phyloP scores from a whole-genome alignment of 2,888 invertebrate species.

The Harmothoe impar region DNA sequence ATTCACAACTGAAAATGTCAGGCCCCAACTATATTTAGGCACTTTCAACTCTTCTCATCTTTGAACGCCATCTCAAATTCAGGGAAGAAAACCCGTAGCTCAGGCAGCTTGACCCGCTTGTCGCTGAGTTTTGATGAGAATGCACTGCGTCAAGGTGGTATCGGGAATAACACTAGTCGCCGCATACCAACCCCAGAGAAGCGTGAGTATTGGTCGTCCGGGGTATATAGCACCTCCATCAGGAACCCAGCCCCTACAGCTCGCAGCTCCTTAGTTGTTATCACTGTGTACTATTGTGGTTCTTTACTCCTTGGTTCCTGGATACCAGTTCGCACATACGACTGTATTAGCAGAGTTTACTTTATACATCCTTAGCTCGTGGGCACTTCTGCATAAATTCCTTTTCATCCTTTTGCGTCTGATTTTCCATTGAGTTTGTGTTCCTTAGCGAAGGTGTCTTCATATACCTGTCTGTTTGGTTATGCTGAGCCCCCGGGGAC shows the following conservation, averaged over 20 bases:
- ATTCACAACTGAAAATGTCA: conserved; percentile 25
- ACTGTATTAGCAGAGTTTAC: background rate
- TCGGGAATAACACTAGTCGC: background rate
- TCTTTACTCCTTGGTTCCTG: background rate
- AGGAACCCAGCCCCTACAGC: background rate
- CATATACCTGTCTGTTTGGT: too few relatives aligned
- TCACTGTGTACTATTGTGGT: background rate
- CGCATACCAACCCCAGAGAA: conserved; percentile 58
- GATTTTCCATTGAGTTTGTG: too few relatives aligned
- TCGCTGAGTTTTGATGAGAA: conserved; percentile 63
- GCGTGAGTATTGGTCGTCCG: conserved; percentile 40
- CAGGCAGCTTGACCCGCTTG: conserved; percentile 60
- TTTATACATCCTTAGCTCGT: background rate
- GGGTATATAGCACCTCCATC: background rate
- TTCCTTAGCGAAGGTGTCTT: too few relatives aligned
- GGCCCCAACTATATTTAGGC: conserved; percentile 40
- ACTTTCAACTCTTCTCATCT: background rate
- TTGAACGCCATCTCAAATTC: conserved; percentile 19
- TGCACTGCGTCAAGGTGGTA: conserved; percentile 45
- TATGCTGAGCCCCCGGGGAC: too few relatives aligned
- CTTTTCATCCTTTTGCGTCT: too few relatives aligned
- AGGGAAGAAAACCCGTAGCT: conserved; percentile 61
- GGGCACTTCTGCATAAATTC: background rate
- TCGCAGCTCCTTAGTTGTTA: background rate
- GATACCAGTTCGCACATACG: background rate